Percentiles rank a stretch among this genome's conserved stretches.
phyloP scores from a whole-genome alignment of 2,113 vertebrate genomes.

The Gallinago jamesoni region DNA sequence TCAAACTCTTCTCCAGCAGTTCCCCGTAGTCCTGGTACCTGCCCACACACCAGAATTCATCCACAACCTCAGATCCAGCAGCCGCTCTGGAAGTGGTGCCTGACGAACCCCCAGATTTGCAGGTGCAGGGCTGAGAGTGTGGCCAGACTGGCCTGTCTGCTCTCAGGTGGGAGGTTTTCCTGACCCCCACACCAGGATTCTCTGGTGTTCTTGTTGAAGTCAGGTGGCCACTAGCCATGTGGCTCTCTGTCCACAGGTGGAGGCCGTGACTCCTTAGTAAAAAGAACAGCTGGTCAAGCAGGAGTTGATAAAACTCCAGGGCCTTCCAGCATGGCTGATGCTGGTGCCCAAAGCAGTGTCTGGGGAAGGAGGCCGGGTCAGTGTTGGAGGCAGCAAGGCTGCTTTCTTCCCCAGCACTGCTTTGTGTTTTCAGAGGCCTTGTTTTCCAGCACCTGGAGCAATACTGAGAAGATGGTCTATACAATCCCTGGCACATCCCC shows the following conservation, averaged over 20 bases:
- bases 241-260: no score
- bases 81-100: background rate
- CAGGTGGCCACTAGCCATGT: background rate
- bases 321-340: background rate
- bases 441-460: conserved; percentile 78
- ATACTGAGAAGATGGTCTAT: conserved; percentile 69
- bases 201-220: background rate
- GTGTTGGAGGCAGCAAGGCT: background rate
- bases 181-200: background rate
- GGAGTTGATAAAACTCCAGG: background rate
- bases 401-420: background rate
- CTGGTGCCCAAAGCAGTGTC: background rate
- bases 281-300: no score
- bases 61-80: background rate
- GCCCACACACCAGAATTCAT: background rate
- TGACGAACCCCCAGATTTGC: rapidly evolving
- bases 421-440: conserved; percentile 39
- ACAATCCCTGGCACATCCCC: conserved; percentile 76
- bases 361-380: background rate
- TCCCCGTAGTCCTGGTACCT: background rate
- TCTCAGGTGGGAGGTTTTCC: background rate
- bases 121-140: background rate
- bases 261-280: no score
- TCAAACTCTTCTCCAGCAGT: background rate
- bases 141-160: background rate